A percentile compares a stretch with the other conserved stretches of the same genome.
These are phyloP conservation scores for Lepeophtheirus salmonis DNA, from an alignment of 1,140 invertebrate species.

Conservation along the genomic window DNA sequence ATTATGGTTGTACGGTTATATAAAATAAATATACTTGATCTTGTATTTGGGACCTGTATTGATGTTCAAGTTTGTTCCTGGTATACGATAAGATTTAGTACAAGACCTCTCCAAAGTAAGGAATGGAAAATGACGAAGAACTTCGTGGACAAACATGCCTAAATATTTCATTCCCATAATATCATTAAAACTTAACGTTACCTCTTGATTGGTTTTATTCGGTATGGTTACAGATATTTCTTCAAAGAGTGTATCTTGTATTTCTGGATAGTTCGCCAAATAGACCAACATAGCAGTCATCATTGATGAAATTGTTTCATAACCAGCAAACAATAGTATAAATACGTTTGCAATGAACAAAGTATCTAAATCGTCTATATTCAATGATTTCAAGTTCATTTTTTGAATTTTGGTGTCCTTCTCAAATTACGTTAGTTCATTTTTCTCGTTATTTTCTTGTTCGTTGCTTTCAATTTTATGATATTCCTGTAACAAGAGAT, in stretches of 20 bases:
- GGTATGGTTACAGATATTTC: slow-evolving; percentile 27
- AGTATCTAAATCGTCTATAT: background rate
- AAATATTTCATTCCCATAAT: background rate
- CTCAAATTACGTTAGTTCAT: slow-evolving; percentile 1
- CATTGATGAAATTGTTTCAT: slow-evolving; percentile 21
- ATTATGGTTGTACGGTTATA: no score
- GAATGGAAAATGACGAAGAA: background rate
- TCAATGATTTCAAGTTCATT: background rate
- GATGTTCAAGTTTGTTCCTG: background rate
- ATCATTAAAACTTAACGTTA: background rate
- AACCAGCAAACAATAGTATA: slow-evolving; percentile 22
- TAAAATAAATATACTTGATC: no score
- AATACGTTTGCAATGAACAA: slow-evolving; percentile 6
- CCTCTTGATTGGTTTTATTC: slow-evolving; percentile 19
- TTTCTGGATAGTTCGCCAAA: slow-evolving; percentile 26
- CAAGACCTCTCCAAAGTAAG: background rate
- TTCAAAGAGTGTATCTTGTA: slow-evolving; percentile 28
- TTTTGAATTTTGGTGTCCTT: slow-evolving; percentile 1
- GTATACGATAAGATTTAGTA: slow-evolving; percentile 2
- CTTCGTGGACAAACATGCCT: background rate
- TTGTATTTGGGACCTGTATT: no score
- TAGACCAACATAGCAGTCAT: slow-evolving; percentile 17
- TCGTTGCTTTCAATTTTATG: background rate
- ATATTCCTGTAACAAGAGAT: background rate
- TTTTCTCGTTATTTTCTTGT: background rate